These are phyloP conservation scores for Aphaenogaster floridana DNA, from an alignment of 1,140 invertebrate species.

Conservation along the genomic window DNA sequence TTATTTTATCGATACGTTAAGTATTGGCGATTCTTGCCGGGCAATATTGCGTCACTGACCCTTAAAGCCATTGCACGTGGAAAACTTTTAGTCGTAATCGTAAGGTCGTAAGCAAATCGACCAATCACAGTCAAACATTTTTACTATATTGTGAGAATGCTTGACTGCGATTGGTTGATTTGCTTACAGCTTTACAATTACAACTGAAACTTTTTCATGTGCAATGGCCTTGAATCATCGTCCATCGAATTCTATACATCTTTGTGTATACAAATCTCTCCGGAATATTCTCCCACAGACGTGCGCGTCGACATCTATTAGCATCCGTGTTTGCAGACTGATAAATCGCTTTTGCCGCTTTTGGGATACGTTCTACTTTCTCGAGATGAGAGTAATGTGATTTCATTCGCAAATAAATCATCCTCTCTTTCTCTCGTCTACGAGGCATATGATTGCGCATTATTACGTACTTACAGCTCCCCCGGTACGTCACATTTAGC, in stretches of 20 bases:
- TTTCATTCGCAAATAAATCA: not conserved
- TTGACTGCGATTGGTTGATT: too few relatives aligned
- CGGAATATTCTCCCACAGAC: not conserved
- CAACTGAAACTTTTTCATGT: too few relatives aligned
- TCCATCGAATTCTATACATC: not conserved
- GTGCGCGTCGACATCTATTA: not conserved
- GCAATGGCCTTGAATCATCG: not conserved
- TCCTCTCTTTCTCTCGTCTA: not conserved
- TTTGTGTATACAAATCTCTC: not conserved
- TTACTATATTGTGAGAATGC: too few relatives aligned
- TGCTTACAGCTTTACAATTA: too few relatives aligned
- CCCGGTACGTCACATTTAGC: slow-evolving; percentile 22
- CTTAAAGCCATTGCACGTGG: too few relatives aligned
- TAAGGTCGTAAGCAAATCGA: too few relatives aligned
- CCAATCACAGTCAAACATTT: too few relatives aligned
- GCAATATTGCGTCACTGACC: not conserved
- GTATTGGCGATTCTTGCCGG: not conserved
- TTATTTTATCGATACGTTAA: slow-evolving; percentile 8
- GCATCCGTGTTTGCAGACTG: not conserved
- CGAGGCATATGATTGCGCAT: not conserved
- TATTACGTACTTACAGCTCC: slow-evolving; percentile 11
- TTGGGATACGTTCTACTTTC: too few relatives aligned
- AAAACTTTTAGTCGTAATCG: too few relatives aligned
- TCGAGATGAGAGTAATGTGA: not conserved
- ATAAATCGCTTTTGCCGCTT: not conserved